These are phyloP conservation scores for Phainopepla nitens DNA, from an alignment of 2,113 vertebrate species.

Conservation along the genomic window DNA sequence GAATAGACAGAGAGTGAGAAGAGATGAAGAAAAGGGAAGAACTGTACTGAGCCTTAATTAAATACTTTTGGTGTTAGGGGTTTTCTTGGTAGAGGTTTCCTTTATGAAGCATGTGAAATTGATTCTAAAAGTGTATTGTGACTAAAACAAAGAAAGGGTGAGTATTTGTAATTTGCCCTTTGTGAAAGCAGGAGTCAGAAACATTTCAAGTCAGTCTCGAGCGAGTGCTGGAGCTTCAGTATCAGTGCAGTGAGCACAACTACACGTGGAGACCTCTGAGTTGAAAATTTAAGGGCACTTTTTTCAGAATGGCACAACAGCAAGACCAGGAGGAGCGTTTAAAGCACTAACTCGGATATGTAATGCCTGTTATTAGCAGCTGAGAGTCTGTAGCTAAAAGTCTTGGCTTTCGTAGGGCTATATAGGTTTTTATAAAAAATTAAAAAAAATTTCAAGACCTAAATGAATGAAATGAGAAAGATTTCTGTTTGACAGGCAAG, in stretches of 20 bases:
- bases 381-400: not conserved
- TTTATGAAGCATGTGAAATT: not conserved
- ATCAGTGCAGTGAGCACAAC: not conserved
- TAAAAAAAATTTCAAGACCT: too few species aligned
- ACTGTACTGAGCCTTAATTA: not conserved
- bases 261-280: not conserved
- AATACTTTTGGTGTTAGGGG: not conserved
- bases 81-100: not conserved
- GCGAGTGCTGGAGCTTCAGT: not conserved
- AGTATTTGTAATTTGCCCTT: not conserved
- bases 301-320: not conserved
- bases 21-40: not conserved
- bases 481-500: not conserved
- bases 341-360: not conserved
- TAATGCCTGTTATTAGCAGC: not conserved
- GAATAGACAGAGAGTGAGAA: not conserved
- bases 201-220: not conserved
- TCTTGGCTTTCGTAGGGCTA: not conserved
- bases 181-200: not conserved
- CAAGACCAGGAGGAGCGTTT: not conserved
- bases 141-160: not conserved
- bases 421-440: not conserved
- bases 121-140: not conserved
- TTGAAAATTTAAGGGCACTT: not conserved
- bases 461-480: not conserved